Conservation (phyloP, 2,113 vertebrate species). For the Lagopus leucura region DNA sequence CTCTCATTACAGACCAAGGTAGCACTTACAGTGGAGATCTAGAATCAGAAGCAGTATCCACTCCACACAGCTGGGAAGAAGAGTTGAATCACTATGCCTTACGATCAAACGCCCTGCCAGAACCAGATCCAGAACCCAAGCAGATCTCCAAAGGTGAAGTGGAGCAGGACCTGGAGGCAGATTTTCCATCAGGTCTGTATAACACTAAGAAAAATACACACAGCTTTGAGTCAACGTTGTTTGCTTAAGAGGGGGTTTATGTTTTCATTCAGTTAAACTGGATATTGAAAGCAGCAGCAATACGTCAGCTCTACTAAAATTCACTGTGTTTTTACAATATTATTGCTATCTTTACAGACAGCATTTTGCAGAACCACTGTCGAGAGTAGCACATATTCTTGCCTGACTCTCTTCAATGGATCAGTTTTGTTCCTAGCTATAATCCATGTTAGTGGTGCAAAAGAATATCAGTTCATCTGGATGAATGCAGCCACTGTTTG, state of each 20-base stretch:
- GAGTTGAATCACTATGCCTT: conserved; percentile 84
- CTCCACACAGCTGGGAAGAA: conserved; percentile 92
- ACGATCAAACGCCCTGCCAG: conserved; percentile 69
- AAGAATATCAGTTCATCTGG: not conserved
- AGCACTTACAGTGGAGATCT: conserved; percentile 90
- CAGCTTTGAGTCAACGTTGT: not conserved
- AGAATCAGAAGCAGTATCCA: conserved; percentile 90
- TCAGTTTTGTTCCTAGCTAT: not conserved
- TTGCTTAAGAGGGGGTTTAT: not conserved
- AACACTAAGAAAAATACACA: not conserved
- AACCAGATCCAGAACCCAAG: conserved; percentile 72
- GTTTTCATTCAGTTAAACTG: not conserved
- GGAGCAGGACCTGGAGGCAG: conserved; percentile 91
- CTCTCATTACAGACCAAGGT: conserved; percentile 82
- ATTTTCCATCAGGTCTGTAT: conserved; percentile 88
- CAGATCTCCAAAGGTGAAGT: conserved; percentile 75
- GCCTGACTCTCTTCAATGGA: not conserved
- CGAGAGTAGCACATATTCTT: not conserved
- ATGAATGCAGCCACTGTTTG: not conserved
- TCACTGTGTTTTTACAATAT: not conserved
- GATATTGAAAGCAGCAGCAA: not conserved
- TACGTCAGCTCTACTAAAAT: not conserved
- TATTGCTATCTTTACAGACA: not conserved
- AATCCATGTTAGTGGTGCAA: not conserved
- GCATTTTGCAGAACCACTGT: not conserved